A percentile compares a stretch with the other conserved stretches of the same genome.
Conservation (phyloP, 2,797 vertebrate species). For the Gouania willdenowi region DNA sequence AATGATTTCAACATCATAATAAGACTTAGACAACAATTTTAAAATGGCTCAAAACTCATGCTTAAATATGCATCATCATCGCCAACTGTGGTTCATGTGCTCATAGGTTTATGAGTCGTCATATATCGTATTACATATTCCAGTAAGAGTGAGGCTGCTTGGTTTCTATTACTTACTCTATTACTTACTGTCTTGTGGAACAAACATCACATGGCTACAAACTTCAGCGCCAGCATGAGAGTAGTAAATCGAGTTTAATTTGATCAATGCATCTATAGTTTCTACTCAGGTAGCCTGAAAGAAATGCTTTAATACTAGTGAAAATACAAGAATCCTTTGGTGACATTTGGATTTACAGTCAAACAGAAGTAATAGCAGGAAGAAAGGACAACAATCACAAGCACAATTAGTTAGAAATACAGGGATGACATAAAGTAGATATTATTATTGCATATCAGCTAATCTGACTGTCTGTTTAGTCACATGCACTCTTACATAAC, state of each 20-base stretch:
- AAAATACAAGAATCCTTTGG: too few relatives aligned
- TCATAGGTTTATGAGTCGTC: constrained; percentile 1
- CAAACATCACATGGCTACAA: constrained; percentile 15
- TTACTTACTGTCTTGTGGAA: background rate
- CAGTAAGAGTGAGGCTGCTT: background rate
- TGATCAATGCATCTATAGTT: background rate
- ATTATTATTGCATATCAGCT: constrained; percentile 19
- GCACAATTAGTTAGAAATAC: constrained; percentile 1
- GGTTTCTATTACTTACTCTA: constrained; percentile 6
- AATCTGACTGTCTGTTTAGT: constrained; percentile 11
- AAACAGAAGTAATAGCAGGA: background rate
- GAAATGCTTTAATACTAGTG: too few relatives aligned
- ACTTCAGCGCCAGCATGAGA: constrained; percentile 9
- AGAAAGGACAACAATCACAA: constrained; percentile 2
- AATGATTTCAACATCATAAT: background rate
- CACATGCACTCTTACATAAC: background rate
- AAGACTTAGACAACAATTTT: background rate
- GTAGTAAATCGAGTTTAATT: constrained; percentile 16
- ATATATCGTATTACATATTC: constrained; percentile 21
- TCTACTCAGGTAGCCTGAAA: constrained; percentile 21
- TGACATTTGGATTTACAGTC: constrained; percentile 5
- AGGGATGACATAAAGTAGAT: background rate
- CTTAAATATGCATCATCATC: constrained; percentile 2
- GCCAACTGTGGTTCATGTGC: background rate
- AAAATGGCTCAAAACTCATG: background rate